Evolutionary conservation across 2,113 vertebrate genomes (phyloP).

Genomic region (Rhagologus leucostigma): DNA sequence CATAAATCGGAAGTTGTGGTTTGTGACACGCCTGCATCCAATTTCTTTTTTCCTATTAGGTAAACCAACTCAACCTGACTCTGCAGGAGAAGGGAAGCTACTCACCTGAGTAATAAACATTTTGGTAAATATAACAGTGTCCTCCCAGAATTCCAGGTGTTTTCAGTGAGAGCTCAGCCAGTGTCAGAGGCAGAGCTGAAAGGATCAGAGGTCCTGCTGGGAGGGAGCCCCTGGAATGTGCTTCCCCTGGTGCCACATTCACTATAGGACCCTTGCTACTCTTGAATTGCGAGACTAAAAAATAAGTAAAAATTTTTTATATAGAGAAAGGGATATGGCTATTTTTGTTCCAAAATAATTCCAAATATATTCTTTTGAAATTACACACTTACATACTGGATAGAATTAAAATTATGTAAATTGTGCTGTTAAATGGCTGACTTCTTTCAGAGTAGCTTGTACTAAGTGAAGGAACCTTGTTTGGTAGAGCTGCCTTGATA

Average conservation of each 20-base stretch:
- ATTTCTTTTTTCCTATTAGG: not conserved
- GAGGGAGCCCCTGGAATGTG: not conserved
- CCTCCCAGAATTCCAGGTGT: not conserved
- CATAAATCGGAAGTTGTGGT: not conserved
- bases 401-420: not conserved
- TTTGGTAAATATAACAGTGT: not conserved
- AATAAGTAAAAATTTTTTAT: not conserved
- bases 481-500: constrained; percentile 2
- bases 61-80: not conserved
- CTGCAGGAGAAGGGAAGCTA: not conserved
- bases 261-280: not conserved
- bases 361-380: not conserved
- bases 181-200: not conserved
- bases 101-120: not conserved
- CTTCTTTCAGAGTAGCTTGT: constrained; percentile 1
- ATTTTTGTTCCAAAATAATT: not conserved
- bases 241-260: not conserved
- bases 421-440: not conserved
- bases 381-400: not conserved
- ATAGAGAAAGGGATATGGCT: not conserved
- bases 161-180: not conserved
- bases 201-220: not conserved
- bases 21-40: not conserved
- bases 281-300: not conserved
- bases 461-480: not conserved